These are phyloP conservation scores for Protonibea diacanthus DNA, from an alignment of 2,797 vertebrate genomes.

Conservation along the genomic window DNA sequence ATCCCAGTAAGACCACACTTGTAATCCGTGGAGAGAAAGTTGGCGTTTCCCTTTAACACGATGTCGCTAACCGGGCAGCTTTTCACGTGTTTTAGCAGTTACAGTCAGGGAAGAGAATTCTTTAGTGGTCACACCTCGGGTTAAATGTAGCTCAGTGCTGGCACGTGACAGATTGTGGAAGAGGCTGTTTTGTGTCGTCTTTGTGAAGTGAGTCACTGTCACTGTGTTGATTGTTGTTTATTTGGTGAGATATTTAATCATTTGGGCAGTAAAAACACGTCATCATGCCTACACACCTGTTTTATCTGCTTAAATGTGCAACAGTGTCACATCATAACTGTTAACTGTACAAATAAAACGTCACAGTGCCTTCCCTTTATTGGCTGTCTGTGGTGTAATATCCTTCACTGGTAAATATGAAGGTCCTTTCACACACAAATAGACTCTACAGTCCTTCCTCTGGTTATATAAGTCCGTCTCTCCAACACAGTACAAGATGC, in stretches of 20 bases:
- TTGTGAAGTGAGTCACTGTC: constrained; percentile 4
- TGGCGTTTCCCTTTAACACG: constrained; percentile 63
- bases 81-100: constrained; percentile 58
- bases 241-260: background rate
- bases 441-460: too few relatives aligned
- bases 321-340: background rate
- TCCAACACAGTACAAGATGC: too few relatives aligned
- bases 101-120: constrained; percentile 26
- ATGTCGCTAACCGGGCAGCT: constrained; percentile 38
- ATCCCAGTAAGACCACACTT: constrained; percentile 46
- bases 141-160: constrained; percentile 54
- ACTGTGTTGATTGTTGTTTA: background rate
- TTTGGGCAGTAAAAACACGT: background rate
- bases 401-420: background rate
- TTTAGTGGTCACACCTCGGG: constrained; percentile 67
- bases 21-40: constrained; percentile 62
- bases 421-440: background rate
- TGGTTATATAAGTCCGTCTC: too few relatives aligned
- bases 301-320: background rate
- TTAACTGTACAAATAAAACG: too few relatives aligned
- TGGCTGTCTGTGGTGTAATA: background rate
- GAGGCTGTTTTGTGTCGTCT: constrained; percentile 33
- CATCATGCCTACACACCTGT: background rate
- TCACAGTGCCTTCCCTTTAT: background rate
- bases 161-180: constrained; percentile 61